Evolutionary conservation across 37 sponge, comb jelly and placozoan genomes (phyloP), one percentile per base, ranked within the genome.

Genomic region (Aplysina aerophoba): DNA sequence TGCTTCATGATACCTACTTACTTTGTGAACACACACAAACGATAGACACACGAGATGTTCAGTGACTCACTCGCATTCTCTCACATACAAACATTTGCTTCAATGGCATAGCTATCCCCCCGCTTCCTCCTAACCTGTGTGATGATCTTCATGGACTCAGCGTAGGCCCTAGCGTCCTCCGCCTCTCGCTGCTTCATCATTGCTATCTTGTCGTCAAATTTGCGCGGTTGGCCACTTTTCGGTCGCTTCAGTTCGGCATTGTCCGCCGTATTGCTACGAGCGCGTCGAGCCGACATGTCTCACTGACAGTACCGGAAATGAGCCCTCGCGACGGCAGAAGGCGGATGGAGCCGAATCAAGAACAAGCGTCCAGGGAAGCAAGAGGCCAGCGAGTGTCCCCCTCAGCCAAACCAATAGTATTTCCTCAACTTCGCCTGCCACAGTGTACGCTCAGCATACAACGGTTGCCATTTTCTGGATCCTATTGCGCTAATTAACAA

Each of bases 161-260:
- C 84, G 81, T 90, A 94, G 8, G 83, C 89, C 55, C 72, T 85
- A 11, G 84, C 83, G 59, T 90, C 91, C 73, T 90, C 86, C 21
- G 86, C 90, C 66, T 88, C 94, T 65, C 83, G 90, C 66, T 75
- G 77, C 74, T 83, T 87, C 81, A 94, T 90, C 65, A 86, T 83
- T 39, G 88, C 91, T 44, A 94, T 94, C 89, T 90, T 94, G 66
- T 94, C 94, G 8, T 69, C 90, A 60, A 94, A 58, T 68, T 89
- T 74, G 41, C 94, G 53, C 3, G 82, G 41, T 31, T 57, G 55
- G 55, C 34, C 81, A n/a, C 55, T 57, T 41, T 88, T 93, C 27
- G 71, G 71, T 6, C 78, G 78, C 64, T 88, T 90, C 21, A 69
- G n/a, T 15, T 94, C 94, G 0, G 83, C 53, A 0, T 88, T 86